phyloP scores from a whole-genome alignment of 2,888 invertebrate genomes.

The Noctua pronuba region DNA sequence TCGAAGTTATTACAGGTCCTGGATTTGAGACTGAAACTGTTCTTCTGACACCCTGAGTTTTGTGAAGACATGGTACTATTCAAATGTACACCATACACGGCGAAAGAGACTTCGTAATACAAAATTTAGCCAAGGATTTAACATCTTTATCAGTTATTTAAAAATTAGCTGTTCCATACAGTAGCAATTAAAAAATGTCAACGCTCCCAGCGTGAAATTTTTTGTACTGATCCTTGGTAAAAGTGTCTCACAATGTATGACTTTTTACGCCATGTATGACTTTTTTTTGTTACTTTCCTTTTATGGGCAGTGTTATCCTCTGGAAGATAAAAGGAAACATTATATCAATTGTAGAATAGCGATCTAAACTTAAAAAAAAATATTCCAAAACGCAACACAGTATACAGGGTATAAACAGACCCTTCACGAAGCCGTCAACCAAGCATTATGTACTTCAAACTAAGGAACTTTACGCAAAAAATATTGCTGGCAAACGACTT shows the following conservation, averaged over 20 bases:
- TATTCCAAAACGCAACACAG: no score
- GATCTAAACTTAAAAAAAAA: not conserved
- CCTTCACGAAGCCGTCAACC: no score
- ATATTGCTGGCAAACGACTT: no score
- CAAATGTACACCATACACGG: not conserved
- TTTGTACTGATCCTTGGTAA: not conserved
- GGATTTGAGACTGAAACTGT: slow-evolving; percentile 4
- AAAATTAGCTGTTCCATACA: not conserved
- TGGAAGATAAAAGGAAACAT: not conserved
- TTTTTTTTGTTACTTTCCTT: not conserved
- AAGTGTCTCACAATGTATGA: not conserved
- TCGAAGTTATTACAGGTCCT: slow-evolving; percentile 15
- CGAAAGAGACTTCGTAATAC: not conserved
- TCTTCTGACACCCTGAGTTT: not conserved
- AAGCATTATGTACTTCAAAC: no score
- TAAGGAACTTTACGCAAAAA: no score
- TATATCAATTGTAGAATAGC: not conserved
- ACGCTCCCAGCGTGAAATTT: no score
- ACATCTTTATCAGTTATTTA: not conserved
- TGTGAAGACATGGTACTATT: no score
- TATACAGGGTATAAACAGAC: no score
- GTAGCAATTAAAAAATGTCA: not conserved
- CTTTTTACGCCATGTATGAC: not conserved
- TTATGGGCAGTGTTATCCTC: not conserved
- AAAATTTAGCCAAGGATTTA: not conserved